These are phyloP conservation scores for Drosophila melanosoma DNA, from an alignment of 2,888 invertebrate species.

Conservation along the genomic window DNA sequence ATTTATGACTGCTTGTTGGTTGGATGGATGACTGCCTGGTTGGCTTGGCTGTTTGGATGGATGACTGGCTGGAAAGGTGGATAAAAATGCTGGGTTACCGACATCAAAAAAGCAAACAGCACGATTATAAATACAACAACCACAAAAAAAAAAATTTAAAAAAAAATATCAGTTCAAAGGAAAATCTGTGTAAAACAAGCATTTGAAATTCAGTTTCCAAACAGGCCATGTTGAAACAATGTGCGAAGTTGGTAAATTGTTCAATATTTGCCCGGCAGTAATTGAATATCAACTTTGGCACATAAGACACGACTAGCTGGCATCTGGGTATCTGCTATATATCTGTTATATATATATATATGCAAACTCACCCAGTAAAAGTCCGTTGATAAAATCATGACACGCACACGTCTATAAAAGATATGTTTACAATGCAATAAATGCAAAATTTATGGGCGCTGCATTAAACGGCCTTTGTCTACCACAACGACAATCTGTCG, in stretches of 20 bases:
- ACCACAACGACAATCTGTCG: slow-evolving; percentile 8
- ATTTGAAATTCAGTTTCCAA: slow-evolving; percentile 66
- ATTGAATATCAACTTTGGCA: slow-evolving; percentile 66
- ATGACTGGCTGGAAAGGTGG: slow-evolving; percentile 16
- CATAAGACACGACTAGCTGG: slow-evolving; percentile 12
- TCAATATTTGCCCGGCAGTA: slow-evolving; percentile 56
- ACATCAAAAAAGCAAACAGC: slow-evolving; percentile 72
- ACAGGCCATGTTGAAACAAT: slow-evolving; percentile 68
- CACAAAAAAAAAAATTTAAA: slow-evolving; percentile 31
- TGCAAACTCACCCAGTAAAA: slow-evolving; percentile 66
- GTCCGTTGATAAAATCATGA: slow-evolving; percentile 68
- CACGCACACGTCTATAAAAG: slow-evolving; percentile 47
- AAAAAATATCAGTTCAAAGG: slow-evolving; percentile 60
- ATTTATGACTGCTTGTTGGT: slow-evolving; percentile 69
- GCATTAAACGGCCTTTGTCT: slow-evolving; percentile 46
- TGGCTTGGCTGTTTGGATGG: slow-evolving; percentile 24
- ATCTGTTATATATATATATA: slow-evolving; percentile 9
- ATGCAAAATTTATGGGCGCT: slow-evolving; percentile 46
- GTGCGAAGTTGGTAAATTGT: slow-evolving; percentile 47
- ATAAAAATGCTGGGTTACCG: slow-evolving; percentile 40
- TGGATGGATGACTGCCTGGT: slow-evolving; percentile 53
- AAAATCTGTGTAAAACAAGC: slow-evolving; percentile 37
- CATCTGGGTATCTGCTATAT: background rate
- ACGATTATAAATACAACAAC: slow-evolving; percentile 15
- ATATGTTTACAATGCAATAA: slow-evolving; percentile 53